Evolutionary conservation across 1,140 invertebrate genomes (phyloP), one percentile per base, ranked within the genome.

Genomic region (Euura saliciscinereae): DNA sequence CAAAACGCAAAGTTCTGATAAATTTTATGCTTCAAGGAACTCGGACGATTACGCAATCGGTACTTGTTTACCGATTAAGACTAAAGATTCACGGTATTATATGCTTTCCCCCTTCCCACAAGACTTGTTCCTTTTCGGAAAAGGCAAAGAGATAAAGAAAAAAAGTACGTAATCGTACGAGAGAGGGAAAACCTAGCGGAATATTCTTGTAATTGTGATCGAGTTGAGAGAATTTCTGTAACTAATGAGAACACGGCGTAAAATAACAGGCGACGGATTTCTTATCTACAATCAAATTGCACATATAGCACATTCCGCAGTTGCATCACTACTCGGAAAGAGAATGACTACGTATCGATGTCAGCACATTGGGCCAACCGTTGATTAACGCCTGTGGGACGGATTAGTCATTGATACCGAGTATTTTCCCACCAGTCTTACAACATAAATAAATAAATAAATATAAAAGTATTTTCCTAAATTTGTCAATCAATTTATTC

Each of bases 231-330:
- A 5, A 71, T 71, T 82, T 78, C 75, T 66, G 74, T 76, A 82
- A 82, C 78, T 73, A 78, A 76, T 78, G 71, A 71, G 73, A 73
- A 75, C 72, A 70, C 70, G 66, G 73, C 72, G 73, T 28, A 73
- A 66, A 71, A 59, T 11, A 59, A 11, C 10, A 8, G 73, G 76
- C 74, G 75, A 42, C 67, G 45, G 71, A 66, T 76, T 78, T 78
- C 79, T 84, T 84, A 84, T 84, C 82, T 83, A 76, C 77, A 82
- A 84, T 84, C 82, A 77, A 77, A 80, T 80, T 79, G 79, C 78
- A 82, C 77, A 79, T 78, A 76, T 82, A 83, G 78, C 80, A 81
- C 78, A 79, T 80, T 83, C 81, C 77, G 51, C 74, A 77, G 75
- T 83, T 83, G 77, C 82, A 82, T 83, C 83, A 83, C 82, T 83